Conservation (phyloP, 1,140 invertebrate genomes). For the Drosophila carrolli region DNA sequence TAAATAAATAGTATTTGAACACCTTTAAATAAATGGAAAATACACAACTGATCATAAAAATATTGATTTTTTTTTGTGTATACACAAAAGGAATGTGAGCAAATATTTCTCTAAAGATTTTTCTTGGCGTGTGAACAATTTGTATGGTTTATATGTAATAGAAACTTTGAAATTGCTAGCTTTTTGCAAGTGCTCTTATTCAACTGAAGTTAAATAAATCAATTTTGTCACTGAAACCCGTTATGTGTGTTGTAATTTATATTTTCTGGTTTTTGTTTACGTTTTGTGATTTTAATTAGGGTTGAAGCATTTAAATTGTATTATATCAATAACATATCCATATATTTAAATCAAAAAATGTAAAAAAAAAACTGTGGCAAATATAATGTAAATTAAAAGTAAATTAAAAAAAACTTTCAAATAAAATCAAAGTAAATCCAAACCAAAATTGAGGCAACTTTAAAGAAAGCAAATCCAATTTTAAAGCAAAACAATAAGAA, state of each 20-base stretch:
- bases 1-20: too few species aligned
- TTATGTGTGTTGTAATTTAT: background rate
- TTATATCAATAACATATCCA: too few species aligned
- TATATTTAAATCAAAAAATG: too few species aligned
- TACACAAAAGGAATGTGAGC: background rate
- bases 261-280: background rate
- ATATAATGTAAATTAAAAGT: too few species aligned
- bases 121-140: slow-evolving; percentile 3
- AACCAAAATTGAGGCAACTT: too few species aligned
- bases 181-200: background rate
- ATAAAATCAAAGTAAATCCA: too few species aligned
- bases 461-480: background rate
- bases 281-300: background rate
- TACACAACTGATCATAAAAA: background rate
- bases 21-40: too few species aligned
- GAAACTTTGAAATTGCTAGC: background rate
- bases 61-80: background rate
- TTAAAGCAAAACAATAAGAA: background rate
- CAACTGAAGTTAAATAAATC: background rate
- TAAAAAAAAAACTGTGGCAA: too few species aligned
- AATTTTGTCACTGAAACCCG: background rate
- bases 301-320: too few species aligned
- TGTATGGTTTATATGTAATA: slow-evolving; percentile 2
- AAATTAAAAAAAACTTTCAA: too few species aligned
- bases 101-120: background rate